A percentile compares a stretch with the other conserved stretches of the same genome.
These are phyloP conservation scores for Pantala flavescens DNA, from an alignment of 1,140 invertebrate genomes.

Conservation along the genomic window DNA sequence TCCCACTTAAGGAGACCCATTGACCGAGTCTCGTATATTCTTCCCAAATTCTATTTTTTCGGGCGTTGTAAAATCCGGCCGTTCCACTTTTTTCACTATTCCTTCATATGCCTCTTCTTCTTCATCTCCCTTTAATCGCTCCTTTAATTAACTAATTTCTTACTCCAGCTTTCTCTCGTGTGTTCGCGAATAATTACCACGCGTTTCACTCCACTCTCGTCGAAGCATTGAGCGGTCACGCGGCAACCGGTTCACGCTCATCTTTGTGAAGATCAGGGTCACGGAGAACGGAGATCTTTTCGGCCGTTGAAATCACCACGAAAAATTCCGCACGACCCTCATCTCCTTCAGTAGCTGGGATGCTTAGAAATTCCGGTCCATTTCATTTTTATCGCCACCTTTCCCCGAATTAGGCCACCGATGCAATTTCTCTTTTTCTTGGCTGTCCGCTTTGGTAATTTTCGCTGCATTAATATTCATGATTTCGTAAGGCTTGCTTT, in stretches of 20 bases:
- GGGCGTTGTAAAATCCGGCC: neutral
- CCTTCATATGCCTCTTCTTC: neutral
- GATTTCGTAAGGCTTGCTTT: too few species aligned
- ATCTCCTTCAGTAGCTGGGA: too few species aligned
- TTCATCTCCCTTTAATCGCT: neutral
- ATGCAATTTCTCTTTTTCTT: too few species aligned
- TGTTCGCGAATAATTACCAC: neutral
- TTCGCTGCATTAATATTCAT: too few species aligned
- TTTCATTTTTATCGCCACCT: too few species aligned
- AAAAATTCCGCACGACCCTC: neutral
- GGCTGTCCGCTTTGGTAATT: too few species aligned
- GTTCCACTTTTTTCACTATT: neutral
- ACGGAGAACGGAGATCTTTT: neutral
- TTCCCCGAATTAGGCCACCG: too few species aligned
- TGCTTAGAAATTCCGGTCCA: too few species aligned
- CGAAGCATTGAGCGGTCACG: neutral
- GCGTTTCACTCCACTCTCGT: conserved; percentile 7
- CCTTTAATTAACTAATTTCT: neutral
- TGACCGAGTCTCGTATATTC: too few species aligned
- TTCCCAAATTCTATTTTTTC: too few species aligned
- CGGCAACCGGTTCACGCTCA: neutral
- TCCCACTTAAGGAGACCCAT: too few species aligned
- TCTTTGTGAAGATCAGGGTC: neutral
- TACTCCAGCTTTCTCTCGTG: neutral
- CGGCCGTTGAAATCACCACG: neutral